Percentiles rank a stretch among this genome's conserved stretches.
phyloP scores from a whole-genome alignment of 2,113 vertebrate genomes.

The Plectropomus leopardus region DNA sequence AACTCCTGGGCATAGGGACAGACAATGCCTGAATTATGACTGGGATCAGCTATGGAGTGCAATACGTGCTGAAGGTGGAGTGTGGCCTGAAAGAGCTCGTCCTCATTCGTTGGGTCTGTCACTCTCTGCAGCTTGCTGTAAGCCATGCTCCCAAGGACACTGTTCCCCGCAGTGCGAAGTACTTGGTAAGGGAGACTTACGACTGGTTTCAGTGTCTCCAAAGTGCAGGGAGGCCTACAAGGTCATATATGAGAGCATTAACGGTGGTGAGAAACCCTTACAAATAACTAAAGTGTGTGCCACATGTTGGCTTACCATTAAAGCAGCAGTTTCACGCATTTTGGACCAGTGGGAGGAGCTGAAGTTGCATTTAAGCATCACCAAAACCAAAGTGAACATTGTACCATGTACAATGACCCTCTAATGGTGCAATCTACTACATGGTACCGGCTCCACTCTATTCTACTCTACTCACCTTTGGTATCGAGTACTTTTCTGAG shows the following conservation, averaged over 20 bases:
- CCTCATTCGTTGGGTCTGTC: not conserved
- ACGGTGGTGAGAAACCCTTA: constrained; percentile 37
- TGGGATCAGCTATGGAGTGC: constrained; percentile 8
- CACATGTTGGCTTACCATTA: constrained; percentile 19
- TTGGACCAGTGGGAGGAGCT: constrained; percentile 3
- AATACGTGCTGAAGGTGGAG: constrained; percentile 10
- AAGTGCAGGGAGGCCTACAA: not conserved
- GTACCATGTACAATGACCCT: constrained; percentile 2
- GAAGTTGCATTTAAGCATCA: constrained; percentile 6
- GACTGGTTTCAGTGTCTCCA: constrained; percentile 31
- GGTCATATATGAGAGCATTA: constrained; percentile 11
- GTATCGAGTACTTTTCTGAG: no score
- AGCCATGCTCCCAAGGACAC: constrained; percentile 1
- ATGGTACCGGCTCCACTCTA: no score
- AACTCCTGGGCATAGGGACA: not conserved
- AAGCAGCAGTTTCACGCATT: constrained; percentile 3
- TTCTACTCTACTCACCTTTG: no score
- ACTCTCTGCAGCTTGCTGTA: constrained; percentile 8
- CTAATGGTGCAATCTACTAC: no score
- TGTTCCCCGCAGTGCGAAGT: not conserved
- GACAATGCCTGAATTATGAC: constrained; percentile 22
- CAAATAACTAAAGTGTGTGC: constrained; percentile 34
- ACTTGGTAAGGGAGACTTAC: constrained; percentile 8
- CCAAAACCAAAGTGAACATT: constrained; percentile 28
- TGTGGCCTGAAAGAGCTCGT: constrained; percentile 10